Evolutionary conservation across 2,113 vertebrate species (phyloP).

Genomic region (Herpailurus yagouaroundi): DNA sequence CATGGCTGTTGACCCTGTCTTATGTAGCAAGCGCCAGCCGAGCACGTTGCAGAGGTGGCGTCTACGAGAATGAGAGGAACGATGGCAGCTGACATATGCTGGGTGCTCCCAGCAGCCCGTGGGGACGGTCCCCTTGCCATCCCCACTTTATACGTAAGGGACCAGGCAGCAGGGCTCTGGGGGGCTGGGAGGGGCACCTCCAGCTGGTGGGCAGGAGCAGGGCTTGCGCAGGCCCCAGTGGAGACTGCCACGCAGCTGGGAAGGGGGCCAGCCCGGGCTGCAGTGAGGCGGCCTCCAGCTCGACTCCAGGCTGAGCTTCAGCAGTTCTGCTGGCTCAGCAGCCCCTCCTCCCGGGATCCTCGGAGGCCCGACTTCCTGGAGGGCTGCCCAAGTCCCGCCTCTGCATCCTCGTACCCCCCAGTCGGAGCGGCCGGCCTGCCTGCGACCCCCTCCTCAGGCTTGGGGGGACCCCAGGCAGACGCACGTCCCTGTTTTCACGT

Average conservation of each 20-base stretch:
- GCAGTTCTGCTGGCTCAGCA: slow-evolving; percentile 71
- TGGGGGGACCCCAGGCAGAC: background rate
- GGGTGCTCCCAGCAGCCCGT: background rate
- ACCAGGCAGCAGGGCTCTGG: background rate
- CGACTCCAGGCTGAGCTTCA: background rate
- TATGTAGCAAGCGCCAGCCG: background rate
- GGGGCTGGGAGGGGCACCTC: background rate
- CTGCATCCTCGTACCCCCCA: background rate
- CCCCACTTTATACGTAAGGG: background rate
- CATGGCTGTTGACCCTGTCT: background rate
- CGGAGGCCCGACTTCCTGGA: slow-evolving; percentile 29
- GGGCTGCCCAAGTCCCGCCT: background rate
- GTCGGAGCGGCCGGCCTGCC: fast-evolving
- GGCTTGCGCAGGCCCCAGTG: background rate
- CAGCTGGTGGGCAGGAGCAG: background rate
- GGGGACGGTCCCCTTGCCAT: background rate
- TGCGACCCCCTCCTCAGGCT: background rate
- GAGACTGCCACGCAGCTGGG: background rate
- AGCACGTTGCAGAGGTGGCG: background rate
- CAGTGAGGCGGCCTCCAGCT: background rate
- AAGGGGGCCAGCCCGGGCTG: slow-evolving; percentile 58
- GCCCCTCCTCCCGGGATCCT: slow-evolving; percentile 50
- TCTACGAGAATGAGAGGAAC: background rate
- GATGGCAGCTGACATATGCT: background rate
- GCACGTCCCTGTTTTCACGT: background rate